phyloP scores from a whole-genome alignment of 2,113 vertebrate genomes.

The Odontesthes bonariensis region DNA sequence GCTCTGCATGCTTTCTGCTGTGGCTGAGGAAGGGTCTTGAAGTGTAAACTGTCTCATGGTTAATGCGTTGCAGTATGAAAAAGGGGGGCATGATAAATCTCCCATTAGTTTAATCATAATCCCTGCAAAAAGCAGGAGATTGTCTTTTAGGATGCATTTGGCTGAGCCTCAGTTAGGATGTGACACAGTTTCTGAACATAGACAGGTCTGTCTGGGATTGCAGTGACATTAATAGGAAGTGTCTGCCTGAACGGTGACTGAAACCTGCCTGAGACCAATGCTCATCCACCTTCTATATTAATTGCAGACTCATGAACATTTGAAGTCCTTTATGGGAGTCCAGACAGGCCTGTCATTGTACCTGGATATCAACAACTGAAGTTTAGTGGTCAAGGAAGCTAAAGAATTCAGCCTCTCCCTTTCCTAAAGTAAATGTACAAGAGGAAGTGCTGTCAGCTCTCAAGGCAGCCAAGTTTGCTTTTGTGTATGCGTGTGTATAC shows the following conservation, averaged over 20 bases:
- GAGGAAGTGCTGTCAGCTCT: slow-evolving; percentile 51
- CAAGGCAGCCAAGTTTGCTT: slow-evolving; percentile 5
- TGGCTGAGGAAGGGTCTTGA: slow-evolving; percentile 21
- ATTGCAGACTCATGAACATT: slow-evolving; percentile 73
- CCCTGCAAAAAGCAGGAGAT: slow-evolving; percentile 19
- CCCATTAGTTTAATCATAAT: slow-evolving; percentile 50
- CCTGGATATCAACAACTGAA: slow-evolving; percentile 66
- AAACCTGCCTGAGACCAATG: slow-evolving; percentile 33
- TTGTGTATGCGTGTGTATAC: slow-evolving; percentile 2
- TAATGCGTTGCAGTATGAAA: slow-evolving; percentile 21
- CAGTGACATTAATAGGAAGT: slow-evolving; percentile 55
- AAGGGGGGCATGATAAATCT: slow-evolving; percentile 44
- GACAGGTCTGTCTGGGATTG: slow-evolving; percentile 23
- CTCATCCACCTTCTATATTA: slow-evolving; percentile 21
- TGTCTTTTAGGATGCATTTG: slow-evolving; percentile 30
- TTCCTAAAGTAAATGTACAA: slow-evolving; percentile 60
- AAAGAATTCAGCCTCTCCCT: slow-evolving; percentile 68
- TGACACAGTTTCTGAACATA: not conserved
- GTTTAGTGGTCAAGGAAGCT: slow-evolving; percentile 56
- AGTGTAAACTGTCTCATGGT: slow-evolving; percentile 31
- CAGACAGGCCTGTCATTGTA: slow-evolving; percentile 70
- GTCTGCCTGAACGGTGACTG: slow-evolving; percentile 61
- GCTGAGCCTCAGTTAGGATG: not conserved
- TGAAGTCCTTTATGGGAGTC: slow-evolving; percentile 51
- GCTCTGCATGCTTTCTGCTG: slow-evolving; percentile 15